These are phyloP conservation scores for Gonatopus flavifemur DNA, from an alignment of 1,140 invertebrate genomes.

Conservation along the genomic window DNA sequence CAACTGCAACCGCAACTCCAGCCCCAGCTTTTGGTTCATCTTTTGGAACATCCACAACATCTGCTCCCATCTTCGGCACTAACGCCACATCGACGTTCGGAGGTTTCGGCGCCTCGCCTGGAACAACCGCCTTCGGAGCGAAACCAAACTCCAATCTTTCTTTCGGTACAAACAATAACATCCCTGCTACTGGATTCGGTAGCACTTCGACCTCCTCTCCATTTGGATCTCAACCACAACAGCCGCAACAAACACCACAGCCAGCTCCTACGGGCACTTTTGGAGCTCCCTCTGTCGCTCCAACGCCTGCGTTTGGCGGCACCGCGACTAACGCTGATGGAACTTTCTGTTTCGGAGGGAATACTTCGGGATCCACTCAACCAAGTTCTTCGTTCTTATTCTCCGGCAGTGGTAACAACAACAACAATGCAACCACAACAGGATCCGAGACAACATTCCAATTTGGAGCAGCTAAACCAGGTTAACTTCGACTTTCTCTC, in stretches of 20 bases:
- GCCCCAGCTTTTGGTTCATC: slow-evolving; percentile 2
- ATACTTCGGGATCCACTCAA: slow-evolving; percentile 14
- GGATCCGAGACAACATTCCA: slow-evolving; percentile 35
- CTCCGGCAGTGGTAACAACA: slow-evolving; percentile 24
- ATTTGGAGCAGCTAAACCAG: slow-evolving; percentile 42
- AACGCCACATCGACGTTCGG: not conserved
- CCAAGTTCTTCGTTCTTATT: slow-evolving; percentile 16
- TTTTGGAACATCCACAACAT: no score
- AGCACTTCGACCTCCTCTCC: slow-evolving; percentile 11
- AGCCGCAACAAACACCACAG: not conserved
- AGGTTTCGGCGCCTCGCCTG: slow-evolving; percentile 9
- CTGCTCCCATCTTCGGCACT: slow-evolving; percentile 10
- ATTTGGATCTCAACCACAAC: slow-evolving; percentile 19
- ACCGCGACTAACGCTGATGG: not conserved
- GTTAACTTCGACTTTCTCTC: no score
- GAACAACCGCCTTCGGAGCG: slow-evolving; percentile 10
- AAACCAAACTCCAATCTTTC: slow-evolving; percentile 15
- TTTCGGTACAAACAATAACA: slow-evolving; percentile 17
- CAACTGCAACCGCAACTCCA: not conserved
- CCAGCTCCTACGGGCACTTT: slow-evolving; percentile 19
- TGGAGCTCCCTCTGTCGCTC: slow-evolving; percentile 4
- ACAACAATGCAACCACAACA: slow-evolving; percentile 11
- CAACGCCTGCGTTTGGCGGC: slow-evolving; percentile 8
- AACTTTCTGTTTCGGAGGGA: slow-evolving; percentile 33
- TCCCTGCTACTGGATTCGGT: slow-evolving; percentile 13